phyloP scores from a whole-genome alignment of 2,888 invertebrate species.

The Athalia cordata region DNA sequence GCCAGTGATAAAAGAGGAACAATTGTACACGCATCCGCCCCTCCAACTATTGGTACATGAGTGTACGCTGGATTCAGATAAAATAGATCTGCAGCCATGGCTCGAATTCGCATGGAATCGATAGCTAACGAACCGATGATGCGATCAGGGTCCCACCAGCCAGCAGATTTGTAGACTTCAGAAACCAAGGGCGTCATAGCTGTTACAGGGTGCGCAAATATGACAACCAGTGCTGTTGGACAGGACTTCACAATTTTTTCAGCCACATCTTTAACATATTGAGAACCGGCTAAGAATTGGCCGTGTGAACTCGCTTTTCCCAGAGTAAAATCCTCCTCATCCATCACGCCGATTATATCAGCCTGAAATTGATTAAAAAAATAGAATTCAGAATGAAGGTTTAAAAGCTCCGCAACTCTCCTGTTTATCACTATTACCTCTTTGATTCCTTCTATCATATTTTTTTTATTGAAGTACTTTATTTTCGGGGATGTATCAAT shows the following conservation, averaged over 20 bases:
- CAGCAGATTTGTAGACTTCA: conserved; percentile 60
- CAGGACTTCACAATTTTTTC: conserved; percentile 58
- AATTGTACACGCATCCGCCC: conserved; percentile 62
- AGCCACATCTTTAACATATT: conserved; percentile 60
- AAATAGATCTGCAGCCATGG: conserved; percentile 61
- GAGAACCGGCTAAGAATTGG: conserved; percentile 57
- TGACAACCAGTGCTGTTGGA: conserved; percentile 63
- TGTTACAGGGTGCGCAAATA: conserved; percentile 66
- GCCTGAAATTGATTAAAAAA: conserved; percentile 51
- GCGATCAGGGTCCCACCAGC: conserved; percentile 62
- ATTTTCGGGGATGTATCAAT: conserved; percentile 63
- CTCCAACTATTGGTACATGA: conserved; percentile 64
- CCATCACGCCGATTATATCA: conserved; percentile 67
- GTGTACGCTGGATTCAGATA: conserved; percentile 63
- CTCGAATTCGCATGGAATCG: conserved; percentile 63
- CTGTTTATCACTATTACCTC: conserved; percentile 50
- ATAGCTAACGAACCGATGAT: conserved; percentile 64
- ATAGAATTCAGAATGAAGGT: background rate
- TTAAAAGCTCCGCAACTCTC: background rate
- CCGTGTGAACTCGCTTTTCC: conserved; percentile 50
- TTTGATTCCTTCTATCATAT: conserved; percentile 56
- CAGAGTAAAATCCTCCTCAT: conserved; percentile 59
- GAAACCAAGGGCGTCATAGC: conserved; percentile 63
- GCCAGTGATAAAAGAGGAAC: conserved; percentile 65
- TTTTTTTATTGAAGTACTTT: conserved; percentile 58